Base-by-base conservation (phyloP, 2,113 vertebrate genomes). In the Clinocottus analis region DNA sequence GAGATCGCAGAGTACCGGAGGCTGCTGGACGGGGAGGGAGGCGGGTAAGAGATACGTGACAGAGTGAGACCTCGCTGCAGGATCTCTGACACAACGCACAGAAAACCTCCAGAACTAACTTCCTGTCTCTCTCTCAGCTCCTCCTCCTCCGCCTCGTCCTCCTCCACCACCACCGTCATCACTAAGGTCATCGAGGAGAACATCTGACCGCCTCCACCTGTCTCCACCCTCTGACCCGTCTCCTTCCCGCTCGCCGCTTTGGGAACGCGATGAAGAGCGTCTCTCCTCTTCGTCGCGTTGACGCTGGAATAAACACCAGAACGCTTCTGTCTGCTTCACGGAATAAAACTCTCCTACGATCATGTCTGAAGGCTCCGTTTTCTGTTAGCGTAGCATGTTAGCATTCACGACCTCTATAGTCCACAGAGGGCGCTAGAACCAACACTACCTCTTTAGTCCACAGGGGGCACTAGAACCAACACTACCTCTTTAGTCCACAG, bases 1-100 rank as follows among this genome's bases (percentile, higher is more conserved):
- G 96, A 97, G 90, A 97, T 97, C 56, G 79, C 92, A 0, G 95
- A 95, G 77, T 98, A 97, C 92, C 87, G 87, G 49, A 89, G 91
- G 60, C 94, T 97, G 79, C 13, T 94, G 87, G 92, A 94, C 10
- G 89, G 87, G 29, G 89, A 90, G 58, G 53, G 5, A 0, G 8
- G 7, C 31, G 29, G 63, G 89, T 91, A 47, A 82, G 84, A 31
- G 45, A 19, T 7, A 47, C 5, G 19, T 17, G 45, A 2, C 45
- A 19, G 45, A 47, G 45, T 47, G 45, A 47, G 45, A 47, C 45
- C 17, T 47, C 17, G 2, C 45, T 47, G 17, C 45, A 19, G 1
- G 17, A 33, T 60, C 58, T 33, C 56, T 31, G 43, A 41, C 39
- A 2, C 12, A 13, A n/a, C n/a, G n/a, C n/a, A n/a, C n/a, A n/a